Percentiles rank a stretch among this genome's conserved stretches.
Conservation (phyloP, 2,113 vertebrate species). For the Passer montanus region DNA sequence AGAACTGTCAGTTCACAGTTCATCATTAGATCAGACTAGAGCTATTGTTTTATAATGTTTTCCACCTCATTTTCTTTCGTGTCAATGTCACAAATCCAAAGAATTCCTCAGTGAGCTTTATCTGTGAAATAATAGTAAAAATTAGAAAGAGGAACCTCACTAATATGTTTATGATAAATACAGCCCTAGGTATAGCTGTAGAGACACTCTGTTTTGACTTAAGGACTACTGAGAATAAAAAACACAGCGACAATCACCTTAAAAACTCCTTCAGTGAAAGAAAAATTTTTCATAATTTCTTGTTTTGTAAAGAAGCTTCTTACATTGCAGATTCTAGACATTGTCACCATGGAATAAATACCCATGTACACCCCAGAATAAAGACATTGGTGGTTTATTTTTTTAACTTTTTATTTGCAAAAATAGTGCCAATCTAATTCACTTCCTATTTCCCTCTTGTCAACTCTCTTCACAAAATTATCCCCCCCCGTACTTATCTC, state of each 20-base stretch:
- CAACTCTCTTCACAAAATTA: neutral
- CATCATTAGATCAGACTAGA: neutral
- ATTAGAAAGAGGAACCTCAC: neutral
- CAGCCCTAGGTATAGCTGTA: neutral
- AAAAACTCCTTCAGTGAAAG: neutral
- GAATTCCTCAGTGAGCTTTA: neutral
- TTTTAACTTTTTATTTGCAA: neutral
- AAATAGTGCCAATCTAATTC: neutral
- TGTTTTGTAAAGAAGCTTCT: neutral
- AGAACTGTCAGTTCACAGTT: neutral
- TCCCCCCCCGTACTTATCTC: neutral
- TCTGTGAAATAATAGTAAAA: neutral
- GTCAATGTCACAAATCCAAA: neutral
- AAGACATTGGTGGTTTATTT: neutral
- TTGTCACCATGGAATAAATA: neutral
- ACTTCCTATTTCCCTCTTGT: neutral
- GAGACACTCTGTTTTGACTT: neutral
- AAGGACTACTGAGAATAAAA: neutral
- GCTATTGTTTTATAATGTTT: slow-evolving; percentile 47
- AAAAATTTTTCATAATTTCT: neutral
- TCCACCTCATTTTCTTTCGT: slow-evolving; percentile 23
- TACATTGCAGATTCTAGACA: neutral
- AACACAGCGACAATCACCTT: neutral
- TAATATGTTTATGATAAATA: neutral
- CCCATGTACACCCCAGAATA: neutral